phyloP scores from a whole-genome alignment of 2,113 vertebrate species.

The Amia ocellicauda region DNA sequence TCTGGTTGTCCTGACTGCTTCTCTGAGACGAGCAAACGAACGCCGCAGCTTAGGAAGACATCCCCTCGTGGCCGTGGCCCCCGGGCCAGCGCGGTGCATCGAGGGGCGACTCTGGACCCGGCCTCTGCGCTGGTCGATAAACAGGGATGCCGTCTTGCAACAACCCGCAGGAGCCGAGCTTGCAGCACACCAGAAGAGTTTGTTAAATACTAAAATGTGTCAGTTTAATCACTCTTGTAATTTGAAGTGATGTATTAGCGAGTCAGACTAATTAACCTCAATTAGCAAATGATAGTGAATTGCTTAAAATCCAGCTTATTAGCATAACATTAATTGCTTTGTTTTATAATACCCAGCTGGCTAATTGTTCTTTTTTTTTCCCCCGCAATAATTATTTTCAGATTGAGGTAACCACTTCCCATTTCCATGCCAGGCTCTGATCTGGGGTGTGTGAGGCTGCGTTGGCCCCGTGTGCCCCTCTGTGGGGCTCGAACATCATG shows the following conservation, averaged over 20 bases:
- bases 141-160: no score
- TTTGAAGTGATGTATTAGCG: slow-evolving; percentile 39
- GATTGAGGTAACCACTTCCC: slow-evolving; percentile 32
- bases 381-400: slow-evolving; percentile 42
- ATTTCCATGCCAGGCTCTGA: background rate
- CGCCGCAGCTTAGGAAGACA: no score
- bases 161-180: no score
- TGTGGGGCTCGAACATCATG: background rate
- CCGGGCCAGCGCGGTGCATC: no score
- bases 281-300: slow-evolving; percentile 60
- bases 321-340: slow-evolving; percentile 65
- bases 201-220: slow-evolving; percentile 50
- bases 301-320: slow-evolving; percentile 59
- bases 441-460: background rate
- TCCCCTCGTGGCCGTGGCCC: no score
- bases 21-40: no score
- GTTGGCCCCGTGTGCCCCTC: background rate
- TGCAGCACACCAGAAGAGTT: slow-evolving; percentile 38
- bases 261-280: slow-evolving; percentile 56
- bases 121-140: no score
- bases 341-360: slow-evolving; percentile 66
- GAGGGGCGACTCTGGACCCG: no score
- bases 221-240: slow-evolving; percentile 50
- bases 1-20: no score
- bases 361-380: slow-evolving; percentile 52